Conservation (phyloP, 2,888 invertebrate species). For the Lampropteryx suffumata region DNA sequence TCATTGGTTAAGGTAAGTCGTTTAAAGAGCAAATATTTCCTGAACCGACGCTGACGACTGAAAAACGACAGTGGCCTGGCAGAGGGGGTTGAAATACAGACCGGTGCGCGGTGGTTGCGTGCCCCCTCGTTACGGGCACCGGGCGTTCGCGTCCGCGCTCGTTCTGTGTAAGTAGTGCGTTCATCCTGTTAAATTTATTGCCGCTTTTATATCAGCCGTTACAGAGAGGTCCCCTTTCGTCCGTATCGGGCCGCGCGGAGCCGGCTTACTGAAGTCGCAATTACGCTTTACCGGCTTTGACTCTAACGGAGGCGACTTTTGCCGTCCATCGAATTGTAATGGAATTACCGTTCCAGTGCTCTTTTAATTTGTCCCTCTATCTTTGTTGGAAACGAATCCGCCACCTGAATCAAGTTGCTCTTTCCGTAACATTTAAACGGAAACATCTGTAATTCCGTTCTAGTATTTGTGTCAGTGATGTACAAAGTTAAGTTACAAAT, state of each 20-base stretch:
- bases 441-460: constrained; percentile 30
- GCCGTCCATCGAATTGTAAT: constrained; percentile 82
- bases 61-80: constrained; percentile 43
- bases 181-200: constrained; percentile 83
- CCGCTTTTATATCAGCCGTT: constrained; percentile 82
- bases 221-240: constrained; percentile 78
- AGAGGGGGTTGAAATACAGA: constrained; percentile 55
- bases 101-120: constrained; percentile 60
- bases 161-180: constrained; percentile 80
- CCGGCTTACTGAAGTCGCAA: constrained; percentile 81
- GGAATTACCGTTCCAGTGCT: constrained; percentile 78
- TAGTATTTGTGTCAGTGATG: constrained; percentile 18
- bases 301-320: constrained; percentile 76
- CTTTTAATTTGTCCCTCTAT: constrained; percentile 76
- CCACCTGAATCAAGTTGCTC: constrained; percentile 46
- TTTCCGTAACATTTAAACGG: constrained; percentile 37
- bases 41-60: constrained; percentile 37
- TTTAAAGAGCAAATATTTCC: constrained; percentile 51
- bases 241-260: constrained; percentile 78
- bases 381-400: constrained; percentile 70
- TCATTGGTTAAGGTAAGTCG: constrained; percentile 46
- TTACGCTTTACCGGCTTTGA: constrained; percentile 82
- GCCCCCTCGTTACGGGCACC: constrained; percentile 73
- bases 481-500: constrained; percentile 19
- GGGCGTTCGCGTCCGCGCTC: constrained; percentile 62